phyloP scores from a whole-genome alignment of 2,888 invertebrate species.

The Choreutis nemorana region DNA sequence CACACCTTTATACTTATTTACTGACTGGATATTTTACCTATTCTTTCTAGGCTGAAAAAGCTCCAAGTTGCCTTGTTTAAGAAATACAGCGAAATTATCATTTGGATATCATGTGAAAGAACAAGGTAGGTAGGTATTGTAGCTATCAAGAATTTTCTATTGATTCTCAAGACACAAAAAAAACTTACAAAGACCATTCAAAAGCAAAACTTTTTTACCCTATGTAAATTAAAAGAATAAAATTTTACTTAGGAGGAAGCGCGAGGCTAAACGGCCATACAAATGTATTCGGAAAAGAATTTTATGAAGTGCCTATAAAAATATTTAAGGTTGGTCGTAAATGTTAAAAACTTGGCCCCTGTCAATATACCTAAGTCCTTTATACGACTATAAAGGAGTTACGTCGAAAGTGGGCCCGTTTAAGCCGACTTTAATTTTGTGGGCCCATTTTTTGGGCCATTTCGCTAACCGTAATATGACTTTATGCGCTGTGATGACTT shows the following conservation, averaged over 20 bases:
- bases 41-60: no score
- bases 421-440: conserved; percentile 30
- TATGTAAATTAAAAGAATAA: no score
- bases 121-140: no score
- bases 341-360: conserved; percentile 44
- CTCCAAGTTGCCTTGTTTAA: no score
- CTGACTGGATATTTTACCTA: no score
- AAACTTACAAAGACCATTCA: no score
- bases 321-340: conserved; percentile 46
- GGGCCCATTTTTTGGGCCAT: conserved; percentile 13
- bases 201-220: no score
- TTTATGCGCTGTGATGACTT: conserved; percentile 22
- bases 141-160: no score
- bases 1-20: no score
- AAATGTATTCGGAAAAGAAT: conserved; percentile 55
- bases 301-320: conserved; percentile 58
- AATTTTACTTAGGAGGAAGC: conserved; percentile 43
- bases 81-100: no score
- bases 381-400: conserved; percentile 21
- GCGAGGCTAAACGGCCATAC: conserved; percentile 32
- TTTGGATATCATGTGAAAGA: no score
- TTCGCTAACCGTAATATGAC: conserved; percentile 19
- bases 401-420: conserved; percentile 16
- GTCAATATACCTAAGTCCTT: conserved; percentile 35
- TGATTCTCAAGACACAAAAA: no score